These are phyloP conservation scores for Papilio aristodemus DNA, from an alignment of 1,140 invertebrate species.

Conservation along the genomic window DNA sequence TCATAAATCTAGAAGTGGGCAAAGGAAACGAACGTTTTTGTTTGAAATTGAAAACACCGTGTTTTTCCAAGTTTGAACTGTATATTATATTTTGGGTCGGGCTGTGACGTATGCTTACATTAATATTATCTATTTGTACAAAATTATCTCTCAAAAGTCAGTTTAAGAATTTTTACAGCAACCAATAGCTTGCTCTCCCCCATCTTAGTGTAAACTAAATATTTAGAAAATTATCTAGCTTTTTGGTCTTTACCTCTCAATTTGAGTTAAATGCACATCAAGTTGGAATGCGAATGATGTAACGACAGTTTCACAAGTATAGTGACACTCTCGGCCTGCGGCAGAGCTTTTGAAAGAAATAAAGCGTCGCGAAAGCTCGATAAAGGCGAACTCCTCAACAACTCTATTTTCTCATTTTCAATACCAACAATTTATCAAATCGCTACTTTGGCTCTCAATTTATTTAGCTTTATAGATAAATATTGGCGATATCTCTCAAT, in stretches of 20 bases:
- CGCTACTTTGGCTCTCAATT: neutral
- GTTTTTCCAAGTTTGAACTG: neutral
- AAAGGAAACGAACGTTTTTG: neutral
- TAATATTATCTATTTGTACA: too few species aligned
- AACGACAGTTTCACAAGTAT: too few species aligned
- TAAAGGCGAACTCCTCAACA: neutral
- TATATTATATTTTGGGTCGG: too few species aligned
- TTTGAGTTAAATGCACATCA: neutral
- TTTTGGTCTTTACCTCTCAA: neutral
- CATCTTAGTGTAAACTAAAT: neutral
- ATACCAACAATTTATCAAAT: neutral
- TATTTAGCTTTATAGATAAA: neutral
- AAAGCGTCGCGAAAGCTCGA: slow-evolving; percentile 1
- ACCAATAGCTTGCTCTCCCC: neutral
- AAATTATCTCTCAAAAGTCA: too few species aligned
- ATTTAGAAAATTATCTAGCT: too few species aligned
- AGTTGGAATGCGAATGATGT: neutral
- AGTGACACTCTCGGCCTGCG: neutral
- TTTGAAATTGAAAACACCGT: neutral
- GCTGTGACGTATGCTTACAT: too few species aligned
- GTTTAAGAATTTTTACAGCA: too few species aligned
- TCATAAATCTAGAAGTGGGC: neutral
- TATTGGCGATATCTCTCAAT: too few species aligned
- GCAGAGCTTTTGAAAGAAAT: neutral
- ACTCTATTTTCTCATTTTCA: neutral